Conservation (phyloP, 2,888 invertebrate genomes). For the Eupithecia tripunctaria region DNA sequence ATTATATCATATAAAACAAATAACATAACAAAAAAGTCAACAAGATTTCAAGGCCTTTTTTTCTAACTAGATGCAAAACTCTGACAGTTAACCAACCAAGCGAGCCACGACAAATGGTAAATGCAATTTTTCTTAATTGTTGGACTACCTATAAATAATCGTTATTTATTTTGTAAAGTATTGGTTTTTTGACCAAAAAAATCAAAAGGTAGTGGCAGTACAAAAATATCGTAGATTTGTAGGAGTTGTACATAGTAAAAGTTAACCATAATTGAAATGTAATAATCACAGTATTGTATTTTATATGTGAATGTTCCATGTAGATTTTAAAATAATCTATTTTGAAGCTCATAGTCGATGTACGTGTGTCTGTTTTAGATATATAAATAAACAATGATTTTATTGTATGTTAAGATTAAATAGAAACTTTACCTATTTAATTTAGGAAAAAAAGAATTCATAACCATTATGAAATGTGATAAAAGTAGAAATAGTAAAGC, state of each 20-base stretch:
- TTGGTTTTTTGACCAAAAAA: constrained; percentile 32
- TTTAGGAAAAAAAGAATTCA: background rate
- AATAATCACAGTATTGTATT: constrained; percentile 19
- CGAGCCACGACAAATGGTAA: background rate
- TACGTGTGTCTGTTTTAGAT: too few species aligned
- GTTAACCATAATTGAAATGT: background rate
- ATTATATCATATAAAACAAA: background rate
- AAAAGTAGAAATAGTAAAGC: constrained; percentile 1
- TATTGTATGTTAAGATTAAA: background rate
- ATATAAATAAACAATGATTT: too few species aligned
- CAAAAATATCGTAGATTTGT: constrained; percentile 30
- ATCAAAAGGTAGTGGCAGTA: constrained; percentile 25
- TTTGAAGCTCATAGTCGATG: background rate
- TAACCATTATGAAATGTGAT: background rate
- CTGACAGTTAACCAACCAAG: background rate
- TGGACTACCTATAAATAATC: background rate
- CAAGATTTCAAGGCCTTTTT: background rate
- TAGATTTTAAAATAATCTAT: constrained; percentile 12
- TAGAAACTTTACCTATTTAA: background rate
- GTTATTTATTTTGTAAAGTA: constrained; percentile 7
- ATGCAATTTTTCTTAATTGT: constrained; percentile 4
- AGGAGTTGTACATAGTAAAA: background rate
- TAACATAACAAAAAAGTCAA: background rate
- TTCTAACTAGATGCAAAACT: background rate
- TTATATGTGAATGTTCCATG: constrained; percentile 25